Conservation (phyloP, 1,140 invertebrate genomes). For the Drosophila ohnishii region DNA sequence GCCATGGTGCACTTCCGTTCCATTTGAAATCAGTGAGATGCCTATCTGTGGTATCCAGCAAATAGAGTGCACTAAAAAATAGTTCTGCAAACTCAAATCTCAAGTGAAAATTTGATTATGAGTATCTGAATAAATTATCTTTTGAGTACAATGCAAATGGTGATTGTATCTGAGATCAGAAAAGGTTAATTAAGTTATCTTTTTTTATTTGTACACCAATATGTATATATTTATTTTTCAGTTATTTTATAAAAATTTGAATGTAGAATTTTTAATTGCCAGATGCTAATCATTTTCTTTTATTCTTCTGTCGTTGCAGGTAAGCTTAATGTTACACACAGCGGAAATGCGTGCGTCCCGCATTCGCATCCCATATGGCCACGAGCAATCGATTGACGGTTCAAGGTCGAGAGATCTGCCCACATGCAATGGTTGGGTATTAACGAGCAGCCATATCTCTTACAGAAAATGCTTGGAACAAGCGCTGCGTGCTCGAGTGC, state of each 20-base stretch:
- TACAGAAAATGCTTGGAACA: conserved; percentile 43
- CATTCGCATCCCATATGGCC: conserved; percentile 9
- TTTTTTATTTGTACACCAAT: not conserved
- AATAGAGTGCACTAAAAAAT: conserved; percentile 10
- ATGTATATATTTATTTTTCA: not conserved
- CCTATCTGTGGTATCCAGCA: conserved; percentile 2
- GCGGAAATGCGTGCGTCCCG: conserved; percentile 50
- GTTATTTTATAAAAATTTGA: not conserved
- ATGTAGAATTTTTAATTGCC: not conserved
- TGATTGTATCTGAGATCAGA: not conserved
- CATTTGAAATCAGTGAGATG: conserved; percentile 36
- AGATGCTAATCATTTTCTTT: conserved; percentile 6
- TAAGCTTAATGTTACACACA: conserved; percentile 24
- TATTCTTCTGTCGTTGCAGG: conserved; percentile 39
- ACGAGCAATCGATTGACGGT: conserved; percentile 63
- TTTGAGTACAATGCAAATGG: not conserved
- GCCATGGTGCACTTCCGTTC: conserved; percentile 64
- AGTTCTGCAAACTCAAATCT: not conserved
- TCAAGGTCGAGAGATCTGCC: conserved; percentile 57
- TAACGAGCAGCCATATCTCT: conserved; percentile 32
- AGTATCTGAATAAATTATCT: not conserved
- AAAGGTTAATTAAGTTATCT: not conserved
- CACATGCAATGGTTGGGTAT: conserved; percentile 52
- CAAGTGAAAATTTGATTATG: not conserved
- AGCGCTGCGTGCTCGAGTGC: conserved; percentile 67